A percentile compares a stretch with the other conserved stretches of the same genome.
Evolutionary conservation across 2,888 invertebrate genomes (phyloP).

Genomic region (Gymnosoma rotundatum): DNA sequence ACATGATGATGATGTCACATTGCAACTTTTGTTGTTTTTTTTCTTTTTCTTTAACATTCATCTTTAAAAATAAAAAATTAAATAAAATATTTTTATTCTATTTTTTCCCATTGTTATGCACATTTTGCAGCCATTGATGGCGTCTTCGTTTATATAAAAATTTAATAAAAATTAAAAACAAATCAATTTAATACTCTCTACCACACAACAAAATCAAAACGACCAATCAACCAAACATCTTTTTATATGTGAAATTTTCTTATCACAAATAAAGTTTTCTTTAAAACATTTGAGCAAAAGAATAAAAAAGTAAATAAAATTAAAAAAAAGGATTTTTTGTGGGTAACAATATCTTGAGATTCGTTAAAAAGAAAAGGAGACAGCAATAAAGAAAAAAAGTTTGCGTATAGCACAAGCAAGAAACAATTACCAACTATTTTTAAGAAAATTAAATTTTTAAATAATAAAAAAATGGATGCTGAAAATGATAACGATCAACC

Average conservation of each 20-base stretch:
- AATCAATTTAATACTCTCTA: conserved; percentile 27
- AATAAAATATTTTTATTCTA: conserved; percentile 18
- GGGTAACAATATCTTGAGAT: conserved; percentile 14
- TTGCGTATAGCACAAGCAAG: background rate
- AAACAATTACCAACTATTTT: conserved; percentile 22
- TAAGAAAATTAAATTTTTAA: background rate
- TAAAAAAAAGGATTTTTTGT: conserved; percentile 22
- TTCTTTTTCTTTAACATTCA: conserved; percentile 8
- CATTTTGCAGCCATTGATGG: conserved; percentile 31
- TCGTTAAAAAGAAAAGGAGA: conserved; percentile 4
- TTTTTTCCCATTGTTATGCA: conserved; percentile 5
- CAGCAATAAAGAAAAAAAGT: background rate
- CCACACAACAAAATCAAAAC: conserved; percentile 43
- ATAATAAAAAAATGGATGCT: conserved; percentile 70
- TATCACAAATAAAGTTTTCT: conserved; percentile 33
- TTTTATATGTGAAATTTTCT: conserved; percentile 48
- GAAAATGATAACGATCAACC: conserved; percentile 76
- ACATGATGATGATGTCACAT: conserved; percentile 38
- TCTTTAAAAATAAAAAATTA: background rate
- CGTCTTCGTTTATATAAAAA: conserved; percentile 10
- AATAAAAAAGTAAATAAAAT: background rate
- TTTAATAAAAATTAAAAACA: conserved; percentile 11
- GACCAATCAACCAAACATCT: conserved; percentile 20
- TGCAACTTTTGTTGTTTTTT: conserved; percentile 24
- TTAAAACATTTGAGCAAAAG: background rate